These are phyloP conservation scores for Caenorhabditis sp. DNA, from an alignment of 2,888 invertebrate genomes.

Conservation along the genomic window DNA sequence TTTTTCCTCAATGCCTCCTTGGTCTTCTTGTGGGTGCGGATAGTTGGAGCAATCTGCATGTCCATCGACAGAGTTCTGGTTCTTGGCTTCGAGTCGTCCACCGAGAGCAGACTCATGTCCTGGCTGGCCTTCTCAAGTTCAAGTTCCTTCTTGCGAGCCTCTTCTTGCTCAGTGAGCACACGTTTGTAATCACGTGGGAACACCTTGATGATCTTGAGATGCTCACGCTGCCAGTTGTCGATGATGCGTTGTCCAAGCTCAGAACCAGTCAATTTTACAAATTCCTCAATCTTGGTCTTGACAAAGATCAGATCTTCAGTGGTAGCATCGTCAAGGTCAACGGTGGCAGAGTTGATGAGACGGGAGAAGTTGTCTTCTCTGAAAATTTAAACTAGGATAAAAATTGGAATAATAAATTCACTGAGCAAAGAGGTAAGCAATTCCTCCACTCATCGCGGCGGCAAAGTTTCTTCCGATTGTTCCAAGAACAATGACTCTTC, in stretches of 20 bases:
- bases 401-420: conserved; percentile 52
- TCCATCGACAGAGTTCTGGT: conserved; percentile 80
- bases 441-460: conserved; percentile 98
- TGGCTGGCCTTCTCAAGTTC: conserved; percentile 87
- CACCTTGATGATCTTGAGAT: conserved; percentile 93
- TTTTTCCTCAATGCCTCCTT: conserved; percentile 55
- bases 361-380: conserved; percentile 86
- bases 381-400: conserved; percentile 60
- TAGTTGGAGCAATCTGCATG: conserved; percentile 79
- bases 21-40: conserved; percentile 65
- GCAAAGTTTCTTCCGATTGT: conserved; percentile 98
- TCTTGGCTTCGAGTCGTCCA: conserved; percentile 52
- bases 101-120: conserved; percentile 47
- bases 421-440: conserved; percentile 95
- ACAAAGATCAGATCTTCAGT: conserved; percentile 90
- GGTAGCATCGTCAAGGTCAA: conserved; percentile 91
- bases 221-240: conserved; percentile 89
- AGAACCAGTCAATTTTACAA: conserved; percentile 91
- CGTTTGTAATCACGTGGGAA: conserved; percentile 98
- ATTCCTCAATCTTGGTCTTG: conserved; percentile 90
- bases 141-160: conserved; percentile 67
- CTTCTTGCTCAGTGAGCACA: conserved; percentile 88
- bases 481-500: conserved; percentile 90
- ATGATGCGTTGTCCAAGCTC: conserved; percentile 90
- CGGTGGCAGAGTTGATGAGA: conserved; percentile 93